Evolutionary conservation across 2,797 vertebrate species (phyloP).

Genomic region (Chelonia mydas): DNA sequence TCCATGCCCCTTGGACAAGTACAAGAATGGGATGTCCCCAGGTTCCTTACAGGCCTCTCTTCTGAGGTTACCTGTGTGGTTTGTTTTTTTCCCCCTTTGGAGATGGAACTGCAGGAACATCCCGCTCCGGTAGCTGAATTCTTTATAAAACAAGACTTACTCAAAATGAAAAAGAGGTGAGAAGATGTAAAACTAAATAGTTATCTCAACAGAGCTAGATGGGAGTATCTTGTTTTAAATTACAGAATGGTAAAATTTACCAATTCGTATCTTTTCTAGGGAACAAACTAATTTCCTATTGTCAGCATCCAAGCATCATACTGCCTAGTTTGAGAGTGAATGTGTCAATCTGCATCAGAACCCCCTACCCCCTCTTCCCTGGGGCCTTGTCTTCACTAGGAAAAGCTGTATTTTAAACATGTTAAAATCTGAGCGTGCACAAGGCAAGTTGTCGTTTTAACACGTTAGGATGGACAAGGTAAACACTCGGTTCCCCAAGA

Average conservation of each 20-base stretch:
- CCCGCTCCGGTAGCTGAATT: background rate
- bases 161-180: background rate
- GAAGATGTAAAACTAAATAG: background rate
- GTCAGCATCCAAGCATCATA: background rate
- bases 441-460: background rate
- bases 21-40: background rate
- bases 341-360: background rate
- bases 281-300: background rate
- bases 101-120: background rate
- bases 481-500: background rate
- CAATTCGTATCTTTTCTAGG: background rate
- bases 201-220: background rate
- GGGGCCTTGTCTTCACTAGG: background rate
- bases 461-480: background rate
- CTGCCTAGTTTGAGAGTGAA: background rate
- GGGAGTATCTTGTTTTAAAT: background rate
- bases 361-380: background rate
- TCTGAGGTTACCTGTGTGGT: background rate
- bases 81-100: background rate
- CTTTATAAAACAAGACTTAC: background rate
- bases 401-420: background rate
- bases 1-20: background rate
- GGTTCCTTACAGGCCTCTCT: background rate
- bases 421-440: background rate
- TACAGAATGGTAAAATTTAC: background rate